Percentiles rank a stretch among this genome's conserved stretches.
Conservation (phyloP, 2,888 invertebrate genomes). For the Syrista parreyssii region DNA sequence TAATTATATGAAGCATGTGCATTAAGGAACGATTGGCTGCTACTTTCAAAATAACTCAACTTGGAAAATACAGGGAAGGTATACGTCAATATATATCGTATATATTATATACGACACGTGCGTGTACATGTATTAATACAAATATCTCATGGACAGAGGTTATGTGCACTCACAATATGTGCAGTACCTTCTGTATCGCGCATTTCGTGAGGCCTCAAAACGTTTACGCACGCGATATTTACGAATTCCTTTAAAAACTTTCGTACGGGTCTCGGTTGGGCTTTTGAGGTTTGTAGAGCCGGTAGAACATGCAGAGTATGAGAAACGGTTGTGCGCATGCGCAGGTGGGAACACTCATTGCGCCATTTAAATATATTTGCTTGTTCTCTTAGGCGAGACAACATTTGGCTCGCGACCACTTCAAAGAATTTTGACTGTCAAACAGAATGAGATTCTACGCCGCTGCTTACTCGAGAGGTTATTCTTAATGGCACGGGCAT, state of each 20-base stretch:
- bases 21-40: not conserved
- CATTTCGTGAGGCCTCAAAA: not conserved
- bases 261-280: not conserved
- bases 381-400: not conserved
- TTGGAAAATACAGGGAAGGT: not conserved
- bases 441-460: not conserved
- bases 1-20: not conserved
- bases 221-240: not conserved
- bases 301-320: not conserved
- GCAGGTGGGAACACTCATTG: not conserved
- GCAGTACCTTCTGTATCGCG: not conserved
- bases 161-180: not conserved
- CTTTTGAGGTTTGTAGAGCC: not conserved
- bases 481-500: not conserved
- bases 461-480: not conserved
- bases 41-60: not conserved
- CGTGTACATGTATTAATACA: not conserved
- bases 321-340: not conserved
- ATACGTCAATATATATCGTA: not conserved
- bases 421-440: not conserved
- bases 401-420: not conserved
- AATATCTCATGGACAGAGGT: not conserved
- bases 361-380: not conserved
- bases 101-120: not conserved
- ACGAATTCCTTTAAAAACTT: not conserved